A percentile compares a stretch with the other conserved stretches of the same genome.
These are phyloP conservation scores for Heteromyza rotundicornis DNA, from an alignment of 2,888 invertebrate species.

Conservation along the genomic window DNA sequence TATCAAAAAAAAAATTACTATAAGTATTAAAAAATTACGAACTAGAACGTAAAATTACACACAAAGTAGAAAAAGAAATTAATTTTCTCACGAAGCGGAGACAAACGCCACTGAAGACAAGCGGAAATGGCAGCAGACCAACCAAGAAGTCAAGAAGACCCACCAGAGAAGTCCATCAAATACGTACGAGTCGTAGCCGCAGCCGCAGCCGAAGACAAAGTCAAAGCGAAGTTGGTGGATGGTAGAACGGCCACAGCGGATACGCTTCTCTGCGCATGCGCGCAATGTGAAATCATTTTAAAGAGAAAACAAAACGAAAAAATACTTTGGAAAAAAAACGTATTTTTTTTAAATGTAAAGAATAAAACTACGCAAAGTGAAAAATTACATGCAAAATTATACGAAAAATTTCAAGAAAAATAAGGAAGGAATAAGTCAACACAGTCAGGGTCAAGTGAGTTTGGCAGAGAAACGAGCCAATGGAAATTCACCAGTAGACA, in stretches of 20 bases:
- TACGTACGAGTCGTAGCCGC: neutral
- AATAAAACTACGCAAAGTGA: no score
- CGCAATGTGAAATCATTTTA: neutral
- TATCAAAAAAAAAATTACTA: neutral
- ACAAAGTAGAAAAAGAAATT: neutral
- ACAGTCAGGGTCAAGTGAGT: conserved; percentile 6
- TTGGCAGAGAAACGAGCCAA: no score
- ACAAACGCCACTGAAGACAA: neutral
- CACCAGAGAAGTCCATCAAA: no score
- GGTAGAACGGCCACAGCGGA: no score
- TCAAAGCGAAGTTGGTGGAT: no score
- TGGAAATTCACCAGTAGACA: no score
- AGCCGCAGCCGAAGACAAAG: neutral
- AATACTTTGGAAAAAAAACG: neutral
- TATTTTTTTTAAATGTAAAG: no score
- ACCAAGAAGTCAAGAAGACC: neutral
- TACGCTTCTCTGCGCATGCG: conserved; percentile 2
- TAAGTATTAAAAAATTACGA: neutral
- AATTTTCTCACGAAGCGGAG: conserved; percentile 3
- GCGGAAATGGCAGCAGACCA: neutral
- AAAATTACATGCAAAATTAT: neutral
- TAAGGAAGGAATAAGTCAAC: neutral
- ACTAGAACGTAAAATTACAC: conserved; percentile 1
- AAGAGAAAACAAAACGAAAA: neutral
- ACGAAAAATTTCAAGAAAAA: neutral